Conservation (phyloP, 1,140 invertebrate genomes). For the Drosophila pallidifrons region DNA sequence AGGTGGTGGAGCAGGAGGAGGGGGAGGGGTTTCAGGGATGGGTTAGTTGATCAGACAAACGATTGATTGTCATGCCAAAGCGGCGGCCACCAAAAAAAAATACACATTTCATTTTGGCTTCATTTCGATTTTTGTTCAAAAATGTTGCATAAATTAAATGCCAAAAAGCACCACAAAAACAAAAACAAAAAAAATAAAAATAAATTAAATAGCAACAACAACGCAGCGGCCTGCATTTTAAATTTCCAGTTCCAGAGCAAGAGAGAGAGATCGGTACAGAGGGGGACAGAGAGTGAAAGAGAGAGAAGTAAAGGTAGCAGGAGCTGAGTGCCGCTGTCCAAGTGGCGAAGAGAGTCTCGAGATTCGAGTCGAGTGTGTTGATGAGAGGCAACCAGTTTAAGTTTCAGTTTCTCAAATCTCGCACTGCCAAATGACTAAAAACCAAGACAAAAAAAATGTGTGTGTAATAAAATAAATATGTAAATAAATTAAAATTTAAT, state of each 20-base stretch:
- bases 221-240: conserved; percentile 49
- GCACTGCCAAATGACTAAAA: conserved; percentile 30
- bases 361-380: background rate
- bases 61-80: conserved; percentile 52
- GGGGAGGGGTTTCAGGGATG: background rate
- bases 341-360: background rate
- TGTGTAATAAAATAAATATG: conserved; percentile 78
- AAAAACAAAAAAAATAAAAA: conserved; percentile 17
- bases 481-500: conserved; percentile 78
- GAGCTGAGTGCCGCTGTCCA: background rate
- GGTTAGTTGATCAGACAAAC: conserved; percentile 14
- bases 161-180: conserved; percentile 21
- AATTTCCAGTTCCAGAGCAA: conserved; percentile 24
- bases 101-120: conserved; percentile 44
- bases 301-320: background rate
- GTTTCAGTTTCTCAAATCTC: conserved; percentile 25
- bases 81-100: conserved; percentile 32
- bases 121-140: conserved; percentile 49
- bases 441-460: conserved; percentile 6
- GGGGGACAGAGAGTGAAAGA: background rate
- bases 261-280: background rate
- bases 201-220: conserved; percentile 10
- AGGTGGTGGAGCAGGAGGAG: background rate
- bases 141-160: conserved; percentile 63
- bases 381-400: conserved; percentile 30